A percentile compares a stretch with the other conserved stretches of the same genome.
Conservation (phyloP, 37 sponge, comb jelly and placozoan genomes). For the Lycopodina hypogea region DNA sequence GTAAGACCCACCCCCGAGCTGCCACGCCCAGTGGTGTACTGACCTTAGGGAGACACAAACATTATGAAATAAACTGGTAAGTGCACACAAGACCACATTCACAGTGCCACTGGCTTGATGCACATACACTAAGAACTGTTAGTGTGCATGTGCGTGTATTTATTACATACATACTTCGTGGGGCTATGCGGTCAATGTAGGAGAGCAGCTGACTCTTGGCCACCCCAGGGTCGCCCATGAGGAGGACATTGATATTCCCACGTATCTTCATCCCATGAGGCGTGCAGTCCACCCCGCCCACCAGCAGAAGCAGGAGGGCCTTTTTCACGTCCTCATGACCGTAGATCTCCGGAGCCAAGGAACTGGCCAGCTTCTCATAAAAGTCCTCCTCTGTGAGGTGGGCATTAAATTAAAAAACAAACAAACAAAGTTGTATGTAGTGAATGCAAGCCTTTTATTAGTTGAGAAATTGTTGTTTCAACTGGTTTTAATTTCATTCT, state of each 20-base stretch:
- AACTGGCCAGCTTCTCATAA: slow-evolving; percentile 91
- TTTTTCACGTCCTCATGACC: slow-evolving; percentile 99
- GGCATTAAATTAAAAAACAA: neutral
- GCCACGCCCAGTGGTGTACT: slow-evolving; percentile 97
- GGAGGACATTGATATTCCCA: slow-evolving; percentile 93
- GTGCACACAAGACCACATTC: neutral
- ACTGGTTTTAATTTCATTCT: neutral
- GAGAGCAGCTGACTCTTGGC: slow-evolving; percentile 97
- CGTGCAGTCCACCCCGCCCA: slow-evolving; percentile 92
- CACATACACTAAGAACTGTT: neutral
- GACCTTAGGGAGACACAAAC: slow-evolving; percentile 42
- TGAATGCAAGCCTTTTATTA: no score
- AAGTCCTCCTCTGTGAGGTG: slow-evolving; percentile 83
- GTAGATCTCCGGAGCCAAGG: slow-evolving; percentile 98
- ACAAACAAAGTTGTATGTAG: neutral
- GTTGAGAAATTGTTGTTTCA: neutral
- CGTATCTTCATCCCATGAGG: slow-evolving; percentile 98
- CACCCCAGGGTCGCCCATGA: slow-evolving; percentile 99
- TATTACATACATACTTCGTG: slow-evolving; percentile 61
- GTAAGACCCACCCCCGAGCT: slow-evolving; percentile 99
- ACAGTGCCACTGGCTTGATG: no score
- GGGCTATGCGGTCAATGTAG: slow-evolving; percentile 95
- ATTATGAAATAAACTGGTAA: neutral
- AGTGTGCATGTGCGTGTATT: neutral
- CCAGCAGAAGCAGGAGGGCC: slow-evolving; percentile 91